Base-by-base conservation (phyloP, 2,888 invertebrate species). In the Meganola albula region DNA sequence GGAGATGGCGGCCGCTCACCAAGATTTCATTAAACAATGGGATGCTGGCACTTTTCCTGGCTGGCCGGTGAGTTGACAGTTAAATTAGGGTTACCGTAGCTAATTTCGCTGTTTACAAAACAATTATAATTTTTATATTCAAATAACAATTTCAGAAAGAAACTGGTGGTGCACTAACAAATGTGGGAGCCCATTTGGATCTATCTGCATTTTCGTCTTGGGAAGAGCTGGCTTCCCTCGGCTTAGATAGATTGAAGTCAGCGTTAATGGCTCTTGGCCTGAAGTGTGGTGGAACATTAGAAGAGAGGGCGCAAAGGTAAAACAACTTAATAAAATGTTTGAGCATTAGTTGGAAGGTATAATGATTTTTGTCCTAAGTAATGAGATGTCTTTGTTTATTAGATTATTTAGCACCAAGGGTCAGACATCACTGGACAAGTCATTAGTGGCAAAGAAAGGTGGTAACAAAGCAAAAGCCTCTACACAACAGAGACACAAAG, bases 261-360 rank as follows among this genome's bases (percentile, higher is more conserved):
- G 99, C 98, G 1, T 82, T 99, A 8, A 94, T 98, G 92, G 99
- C 99, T 3, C 85, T 99, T 10, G 97, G 97, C 0, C 87, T 99
- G 1, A 99, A 99, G 77, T 99, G 99, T 80, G 99, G 99, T 34
- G 99, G 98, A 1, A 99, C 99, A 3, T 82, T 99, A 30, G 98
- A 99, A 80, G 98, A 99, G 78, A 88, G 99, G 54, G 99, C 99
- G 1, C 96, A 98, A 69, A 89, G 99, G 87, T 86, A 56, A 3
- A 25, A 2, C n/a, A 21, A 12, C 3, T 20, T 20, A 20, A 3
- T 20, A 5, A 20, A 20, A 20, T 5, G n/a, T 3, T 20, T 5
- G 4, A 20, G 3, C n/a, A 20, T 5, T 7, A 20, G 3, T 5
- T 2, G 3, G 8, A 2, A 20, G 16, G 6, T 4, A 20, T 20